These are phyloP conservation scores for Phalanger gymnotis DNA, from an alignment of 2,797 vertebrate species.

Conservation along the genomic window DNA sequence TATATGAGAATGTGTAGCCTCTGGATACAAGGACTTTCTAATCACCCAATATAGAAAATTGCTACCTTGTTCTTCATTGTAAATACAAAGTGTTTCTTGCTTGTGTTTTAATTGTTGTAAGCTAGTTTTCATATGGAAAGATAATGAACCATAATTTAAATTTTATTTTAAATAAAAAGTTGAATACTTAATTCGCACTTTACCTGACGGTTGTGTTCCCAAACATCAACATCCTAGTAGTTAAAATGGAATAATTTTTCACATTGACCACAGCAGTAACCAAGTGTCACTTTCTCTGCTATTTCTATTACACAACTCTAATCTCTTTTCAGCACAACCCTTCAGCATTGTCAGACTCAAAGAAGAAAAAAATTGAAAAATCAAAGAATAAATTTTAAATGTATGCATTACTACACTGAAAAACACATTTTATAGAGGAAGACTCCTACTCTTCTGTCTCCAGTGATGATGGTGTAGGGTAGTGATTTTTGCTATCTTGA, in stretches of 20 bases:
- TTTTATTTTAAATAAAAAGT: conserved; percentile 64
- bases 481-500: conserved; percentile 22
- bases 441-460: conserved; percentile 31
- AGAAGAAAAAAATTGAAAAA: conserved; percentile 74
- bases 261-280: conserved; percentile 52
- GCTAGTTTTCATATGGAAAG: conserved; percentile 59
- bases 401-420: conserved; percentile 46
- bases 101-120: conserved; percentile 28
- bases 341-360: conserved; percentile 54
- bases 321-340: conserved; percentile 73
- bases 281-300: conserved; percentile 12
- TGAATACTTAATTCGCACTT: conserved; percentile 59
- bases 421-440: conserved; percentile 19
- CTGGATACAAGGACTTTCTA: background rate
- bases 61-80: background rate
- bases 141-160: conserved; percentile 58
- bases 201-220: conserved; percentile 54
- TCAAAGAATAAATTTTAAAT: conserved; percentile 66
- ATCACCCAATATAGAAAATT: background rate
- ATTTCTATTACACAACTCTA: conserved; percentile 63
- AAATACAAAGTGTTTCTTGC: conserved; percentile 41
- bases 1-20: background rate
- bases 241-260: conserved; percentile 69
- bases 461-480: conserved; percentile 8
- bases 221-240: conserved; percentile 58